Base-by-base conservation (phyloP, 2,797 vertebrate species). In the Phrynocephalus vlangalii region DNA sequence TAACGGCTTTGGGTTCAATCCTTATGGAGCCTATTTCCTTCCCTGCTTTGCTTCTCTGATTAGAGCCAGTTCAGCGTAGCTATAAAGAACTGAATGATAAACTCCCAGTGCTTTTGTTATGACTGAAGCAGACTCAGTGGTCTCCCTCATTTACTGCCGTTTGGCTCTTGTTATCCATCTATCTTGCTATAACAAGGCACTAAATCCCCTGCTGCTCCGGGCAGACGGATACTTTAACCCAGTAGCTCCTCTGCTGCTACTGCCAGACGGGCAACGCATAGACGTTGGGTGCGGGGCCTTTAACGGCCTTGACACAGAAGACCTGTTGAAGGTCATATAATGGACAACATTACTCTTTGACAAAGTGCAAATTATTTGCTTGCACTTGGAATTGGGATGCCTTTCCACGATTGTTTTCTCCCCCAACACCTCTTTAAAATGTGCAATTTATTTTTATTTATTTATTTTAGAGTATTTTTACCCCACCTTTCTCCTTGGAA, bases 131-230 rank as follows among this genome's bases (percentile, higher is more conserved):
- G 84, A 94, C 86, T 92, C 94, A 95, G 78, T 90, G 83, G 75
- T 82, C 0, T 90, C 10, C 94, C 75, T 92, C 86, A 94, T 94
- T 93, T 94, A 90, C 67, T 93, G 89, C 82, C 10, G 93, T 87
- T 91, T 79, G 91, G 83, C 89, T 30, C 79, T 86, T 86, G 75
- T 86, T 92, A 91, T 93, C 88, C 92, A 90, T 93, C 88, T 91
- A 89, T 94, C 91, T 90, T 84, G 88, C 88, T 76, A 87, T 90
- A 94, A 95, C 90, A 87, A 94, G 93, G 91, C 90, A 93, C 86
- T 92, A 94, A 94, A 92, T 89, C 84, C 89, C 75, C 92, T 91
- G 88, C 91, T 94, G 83, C 89, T 91, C 87, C 87, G 82, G 90
- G 80, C 90, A 73, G 0, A 28, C 79, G 94, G 88, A 91, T 90